Percentiles rank a stretch among this genome's conserved stretches.
Evolutionary conservation across 2,888 invertebrate genomes (phyloP).

Genomic region (Selenia dentaria): DNA sequence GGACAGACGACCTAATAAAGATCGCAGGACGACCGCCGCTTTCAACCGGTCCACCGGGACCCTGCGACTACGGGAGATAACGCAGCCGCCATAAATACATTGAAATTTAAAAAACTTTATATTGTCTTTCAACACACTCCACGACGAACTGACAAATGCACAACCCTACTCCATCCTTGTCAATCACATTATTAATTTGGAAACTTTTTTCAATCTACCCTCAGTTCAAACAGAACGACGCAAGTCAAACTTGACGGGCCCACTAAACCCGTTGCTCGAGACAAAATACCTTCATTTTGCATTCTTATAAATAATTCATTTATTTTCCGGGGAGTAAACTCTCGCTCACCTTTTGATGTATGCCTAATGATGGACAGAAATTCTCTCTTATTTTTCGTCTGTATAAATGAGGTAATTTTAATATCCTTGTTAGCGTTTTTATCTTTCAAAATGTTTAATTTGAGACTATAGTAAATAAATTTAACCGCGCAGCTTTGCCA

Average conservation of each 20-base stretch:
- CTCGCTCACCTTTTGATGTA: constrained; percentile 30
- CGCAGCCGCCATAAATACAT: no score
- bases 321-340: constrained; percentile 27
- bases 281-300: constrained; percentile 35
- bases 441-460: constrained; percentile 14
- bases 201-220: constrained; percentile 22
- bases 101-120: no score
- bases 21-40: no score
- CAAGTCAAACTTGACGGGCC: constrained; percentile 26
- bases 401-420: constrained; percentile 14
- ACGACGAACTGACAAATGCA: no score
- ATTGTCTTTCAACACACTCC: not conserved
- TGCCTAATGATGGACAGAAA: constrained; percentile 30
- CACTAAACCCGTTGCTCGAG: constrained; percentile 25
- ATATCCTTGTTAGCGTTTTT: constrained; percentile 12
- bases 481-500: no score
- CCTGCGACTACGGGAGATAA: no score
- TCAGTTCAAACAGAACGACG: constrained; percentile 13
- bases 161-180: constrained; percentile 1
- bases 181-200: constrained; percentile 12
- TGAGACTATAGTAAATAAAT: no score
- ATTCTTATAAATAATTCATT: constrained; percentile 38
- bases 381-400: constrained; percentile 26
- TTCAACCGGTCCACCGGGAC: no score
- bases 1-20: no score